phyloP scores from a whole-genome alignment of 2,797 vertebrate genomes.

The Catostomus latipinnis region DNA sequence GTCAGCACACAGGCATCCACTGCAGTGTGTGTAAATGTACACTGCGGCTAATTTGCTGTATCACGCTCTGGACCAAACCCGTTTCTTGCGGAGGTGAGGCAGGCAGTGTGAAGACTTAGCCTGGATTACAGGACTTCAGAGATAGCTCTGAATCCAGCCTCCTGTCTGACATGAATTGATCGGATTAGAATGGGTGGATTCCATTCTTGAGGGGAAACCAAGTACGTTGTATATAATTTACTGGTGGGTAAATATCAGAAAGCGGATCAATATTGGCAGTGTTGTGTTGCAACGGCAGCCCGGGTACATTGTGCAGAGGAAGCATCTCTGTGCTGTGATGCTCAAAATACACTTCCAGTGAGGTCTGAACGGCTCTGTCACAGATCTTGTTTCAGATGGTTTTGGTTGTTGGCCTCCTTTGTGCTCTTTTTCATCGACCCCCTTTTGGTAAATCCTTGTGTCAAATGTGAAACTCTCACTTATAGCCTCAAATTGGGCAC shows the following conservation, averaged over 20 bases:
- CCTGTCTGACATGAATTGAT: constrained; percentile 82
- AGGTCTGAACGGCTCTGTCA: constrained; percentile 16
- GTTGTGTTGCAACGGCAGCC: constrained; percentile 70
- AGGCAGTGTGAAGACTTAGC: constrained; percentile 77
- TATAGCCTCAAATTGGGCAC: constrained; percentile 15
- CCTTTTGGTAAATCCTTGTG: constrained; percentile 26
- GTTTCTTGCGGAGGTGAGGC: constrained; percentile 64
- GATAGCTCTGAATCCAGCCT: constrained; percentile 76
- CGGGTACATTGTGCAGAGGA: constrained; percentile 61
- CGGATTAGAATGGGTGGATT: constrained; percentile 78
- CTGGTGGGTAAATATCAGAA: constrained; percentile 74
- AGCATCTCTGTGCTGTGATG: constrained; percentile 24
- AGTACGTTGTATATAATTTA: constrained; percentile 74
- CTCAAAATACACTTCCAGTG: constrained; percentile 23
- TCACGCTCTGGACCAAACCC: constrained; percentile 62
- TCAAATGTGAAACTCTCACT: constrained; percentile 22
- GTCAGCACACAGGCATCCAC: constrained; percentile 44
- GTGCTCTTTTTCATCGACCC: neutral
- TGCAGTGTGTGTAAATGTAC: constrained; percentile 53
- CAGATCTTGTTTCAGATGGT: constrained; percentile 26
- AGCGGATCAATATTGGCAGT: constrained; percentile 70
- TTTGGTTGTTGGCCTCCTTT: constrained; percentile 28
- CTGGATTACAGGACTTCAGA: constrained; percentile 80
- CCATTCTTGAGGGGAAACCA: constrained; percentile 75
- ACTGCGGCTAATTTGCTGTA: constrained; percentile 61